Conservation (phyloP, 2,113 vertebrate species). For the Pterophyllum scalare region DNA sequence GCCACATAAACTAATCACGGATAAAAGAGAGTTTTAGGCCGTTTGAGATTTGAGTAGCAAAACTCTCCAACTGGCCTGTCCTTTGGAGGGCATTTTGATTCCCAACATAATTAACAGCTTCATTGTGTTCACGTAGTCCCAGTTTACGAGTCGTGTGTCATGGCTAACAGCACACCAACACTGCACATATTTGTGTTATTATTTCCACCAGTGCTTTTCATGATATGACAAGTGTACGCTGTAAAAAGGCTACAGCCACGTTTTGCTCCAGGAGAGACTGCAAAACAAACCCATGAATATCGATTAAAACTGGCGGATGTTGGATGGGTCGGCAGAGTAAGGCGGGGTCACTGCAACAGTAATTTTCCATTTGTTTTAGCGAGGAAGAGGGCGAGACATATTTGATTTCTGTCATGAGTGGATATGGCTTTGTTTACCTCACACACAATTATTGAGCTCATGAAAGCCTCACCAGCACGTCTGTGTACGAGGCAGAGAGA, state of each 20-base stretch:
- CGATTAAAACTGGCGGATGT: not conserved
- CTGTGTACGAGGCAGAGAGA: not conserved
- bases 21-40: too few relatives aligned
- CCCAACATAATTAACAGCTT: not conserved
- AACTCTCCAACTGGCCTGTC: not conserved
- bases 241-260: not conserved
- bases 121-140: not conserved
- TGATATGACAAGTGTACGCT: not conserved
- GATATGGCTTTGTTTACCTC: not conserved
- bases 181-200: too few relatives aligned
- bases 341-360: not conserved
- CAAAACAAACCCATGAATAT: not conserved
- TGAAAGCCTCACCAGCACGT: not conserved
- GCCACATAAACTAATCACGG: not conserved
- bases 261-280: not conserved
- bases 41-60: not conserved
- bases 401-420: not conserved
- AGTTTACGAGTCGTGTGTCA: not conserved
- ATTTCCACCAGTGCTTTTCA: too few relatives aligned
- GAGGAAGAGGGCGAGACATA: not conserved
- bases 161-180: not conserved
- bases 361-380: not conserved
- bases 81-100: too few relatives aligned
- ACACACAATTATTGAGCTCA: not conserved
- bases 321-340: not conserved